Percentiles rank a stretch among this genome's conserved stretches.
Evolutionary conservation across 2,888 invertebrate species (phyloP).

Genomic region (Heliconius ismenius): DNA sequence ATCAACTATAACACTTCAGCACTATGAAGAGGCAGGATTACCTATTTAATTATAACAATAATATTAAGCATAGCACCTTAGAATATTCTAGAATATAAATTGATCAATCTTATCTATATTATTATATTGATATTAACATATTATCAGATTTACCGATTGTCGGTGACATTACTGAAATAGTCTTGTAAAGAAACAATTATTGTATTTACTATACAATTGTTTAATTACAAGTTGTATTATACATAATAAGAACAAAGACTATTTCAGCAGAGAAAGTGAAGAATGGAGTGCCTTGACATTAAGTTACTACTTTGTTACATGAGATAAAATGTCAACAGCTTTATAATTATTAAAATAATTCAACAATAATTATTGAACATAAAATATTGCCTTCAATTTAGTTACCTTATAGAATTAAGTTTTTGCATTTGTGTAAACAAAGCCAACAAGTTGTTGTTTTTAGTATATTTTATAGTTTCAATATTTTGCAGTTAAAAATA

Average conservation of each 20-base stretch:
- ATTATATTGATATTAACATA: constrained; percentile 31
- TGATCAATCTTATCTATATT: constrained; percentile 43
- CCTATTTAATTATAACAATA: constrained; percentile 1
- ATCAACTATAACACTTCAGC: not conserved
- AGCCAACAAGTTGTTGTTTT: not conserved
- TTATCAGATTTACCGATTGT: constrained; percentile 24
- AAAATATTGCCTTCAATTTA: not conserved
- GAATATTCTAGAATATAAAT: constrained; percentile 43
- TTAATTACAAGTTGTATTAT: no score
- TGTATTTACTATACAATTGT: not conserved
- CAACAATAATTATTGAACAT: not conserved
- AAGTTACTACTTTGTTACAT: no score
- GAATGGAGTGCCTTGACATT: no score
- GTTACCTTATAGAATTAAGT: not conserved
- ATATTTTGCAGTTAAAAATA: not conserved
- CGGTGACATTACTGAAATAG: constrained; percentile 8
- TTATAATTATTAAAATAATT: no score
- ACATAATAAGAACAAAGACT: no score
- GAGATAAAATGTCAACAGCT: no score
- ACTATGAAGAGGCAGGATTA: constrained; percentile 13
- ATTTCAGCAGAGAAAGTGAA: no score
- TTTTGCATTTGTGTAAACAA: constrained; percentile 4
- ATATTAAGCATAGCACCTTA: not conserved
- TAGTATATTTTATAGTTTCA: not conserved
- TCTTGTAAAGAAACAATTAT: not conserved